Evolutionary conservation across 2,797 vertebrate species (phyloP), one percentile per base, ranked within the genome.

Genomic region (Acipenser oxyrinchus): DNA sequence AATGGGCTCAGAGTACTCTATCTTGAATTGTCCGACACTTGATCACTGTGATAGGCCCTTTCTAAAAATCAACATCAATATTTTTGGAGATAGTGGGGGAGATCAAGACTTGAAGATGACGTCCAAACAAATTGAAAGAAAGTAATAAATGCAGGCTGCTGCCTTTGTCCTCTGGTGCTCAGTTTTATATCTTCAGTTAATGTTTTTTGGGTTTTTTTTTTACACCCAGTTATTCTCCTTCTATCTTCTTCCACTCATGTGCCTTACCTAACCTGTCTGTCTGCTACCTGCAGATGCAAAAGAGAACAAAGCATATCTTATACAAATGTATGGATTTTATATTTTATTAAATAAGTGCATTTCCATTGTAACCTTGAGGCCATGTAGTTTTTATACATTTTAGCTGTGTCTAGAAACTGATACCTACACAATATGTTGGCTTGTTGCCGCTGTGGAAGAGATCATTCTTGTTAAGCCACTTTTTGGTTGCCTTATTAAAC

Each of bases 301-400:
- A 6, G 67, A 64, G 62, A 69, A 6, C 51, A 13, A 18, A 49
- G 61, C 51, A 63, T 63, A 53, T 64, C 64, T 65, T 63, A 50
- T 48, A 57, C 7, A 18, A 52, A 15, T 13, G 48, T 69, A 65
- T 67, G 15, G 66, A 68, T 70, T 71, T 66, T 64, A 66, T 67
- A 68, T 66, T 76, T 48, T 71, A 69, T 69, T 69, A 49, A 48
- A 69, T 51, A 72, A 70, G 60, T 59, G 60, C 70, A 18, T 48
- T 57, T n/a, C 64, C 11, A 53, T 63, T 63, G 48, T 63, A 53
- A 49, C 10, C 59, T 66, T 55, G 50, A 48, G 15, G 48, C 48
- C n/a, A 13, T 48, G 23, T n/a, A 55, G 6, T 60, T 11, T 49
- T 9, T 18, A 52, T 53, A 4, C 3, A 5, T 10, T 8, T 53